These are phyloP conservation scores for Stegodyphus dumicola DNA, from an alignment of 1,140 invertebrate genomes.

Conservation along the genomic window DNA sequence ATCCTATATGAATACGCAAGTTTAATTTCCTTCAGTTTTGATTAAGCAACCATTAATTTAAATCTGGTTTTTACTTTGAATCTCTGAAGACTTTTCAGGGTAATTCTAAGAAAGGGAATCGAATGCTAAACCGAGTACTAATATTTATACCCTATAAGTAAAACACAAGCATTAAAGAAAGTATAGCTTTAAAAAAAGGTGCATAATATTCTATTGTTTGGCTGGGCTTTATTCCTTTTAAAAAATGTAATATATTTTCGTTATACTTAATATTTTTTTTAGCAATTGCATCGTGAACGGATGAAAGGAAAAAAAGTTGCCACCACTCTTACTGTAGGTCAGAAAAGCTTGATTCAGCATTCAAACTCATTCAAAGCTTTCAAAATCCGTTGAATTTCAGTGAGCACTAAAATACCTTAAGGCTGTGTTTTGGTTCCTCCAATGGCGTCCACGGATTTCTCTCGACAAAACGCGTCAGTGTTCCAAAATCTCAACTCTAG, in stretches of 20 bases:
- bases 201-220: neutral
- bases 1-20: too few species aligned
- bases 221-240: neutral
- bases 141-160: too few species aligned
- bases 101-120: too few species aligned
- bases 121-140: too few species aligned
- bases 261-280: neutral
- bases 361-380: neutral
- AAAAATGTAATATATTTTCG: neutral
- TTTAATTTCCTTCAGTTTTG: too few species aligned
- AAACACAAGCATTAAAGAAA: too few species aligned
- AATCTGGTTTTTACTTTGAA: too few species aligned
- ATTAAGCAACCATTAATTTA: too few species aligned
- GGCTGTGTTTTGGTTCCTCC: neutral
- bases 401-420: too few species aligned
- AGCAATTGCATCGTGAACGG: neutral
- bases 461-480: conserved; percentile 42
- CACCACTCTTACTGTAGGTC: too few species aligned
- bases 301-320: neutral
- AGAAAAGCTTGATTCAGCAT: too few species aligned
- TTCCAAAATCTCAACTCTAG: conserved; percentile 10
- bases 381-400: neutral
- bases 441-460: neutral
- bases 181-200: neutral
- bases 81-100: too few species aligned